Base-by-base conservation (phyloP, 2,888 invertebrate species). In the Ornithoptera alexandrae region DNA sequence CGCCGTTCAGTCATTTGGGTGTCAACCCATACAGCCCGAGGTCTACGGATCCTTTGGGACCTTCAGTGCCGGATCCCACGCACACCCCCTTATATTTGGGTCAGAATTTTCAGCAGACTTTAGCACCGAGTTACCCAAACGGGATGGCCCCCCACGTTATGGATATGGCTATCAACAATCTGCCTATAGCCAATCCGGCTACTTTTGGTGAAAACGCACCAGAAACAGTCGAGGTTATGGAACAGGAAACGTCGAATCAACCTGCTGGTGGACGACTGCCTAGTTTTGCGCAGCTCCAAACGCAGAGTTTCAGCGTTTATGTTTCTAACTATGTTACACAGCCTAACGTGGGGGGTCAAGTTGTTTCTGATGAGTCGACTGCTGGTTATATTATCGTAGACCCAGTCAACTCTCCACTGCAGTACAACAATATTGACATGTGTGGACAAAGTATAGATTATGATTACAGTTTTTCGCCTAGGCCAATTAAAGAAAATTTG, bases 111-210 rank as follows among this genome's bases (percentile, higher is more conserved):
- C 93, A 93, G 80, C 92, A 90, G 92, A 92, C 89, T 91, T 89
- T 94, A 94, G 88, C 91, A 86, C 92, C 94, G 95, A 94, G 89
- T 90, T 95, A 96, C 96, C 96, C 96, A 96, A 96, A 96, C 96
- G 96, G 93, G 94, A 95, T 94, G 95, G 95, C 96, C 96, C 96
- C 96, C 95, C 95, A 95, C 95, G 95, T 95, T 95, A 95, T 94
- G 94, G 94, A 94, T 95, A 95, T 93, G 94, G 94, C 94, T 95
- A 94, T 94, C 94, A 94, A 90, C 94, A 93, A 91, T 93, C 92
- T 93, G 93, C 93, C 92, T 91, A 94, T 93, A 94, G 93, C 94
- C 91, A 94, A 90, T 94, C 96, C 93, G 95, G 96, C 94, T 96
- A 96, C 95, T 96, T 96, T 95, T 97, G 96, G 96, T 96, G 95